These are phyloP conservation scores for Carcinoscorpius rotundicauda DNA, from an alignment of 1,140 invertebrate species.

Conservation along the genomic window DNA sequence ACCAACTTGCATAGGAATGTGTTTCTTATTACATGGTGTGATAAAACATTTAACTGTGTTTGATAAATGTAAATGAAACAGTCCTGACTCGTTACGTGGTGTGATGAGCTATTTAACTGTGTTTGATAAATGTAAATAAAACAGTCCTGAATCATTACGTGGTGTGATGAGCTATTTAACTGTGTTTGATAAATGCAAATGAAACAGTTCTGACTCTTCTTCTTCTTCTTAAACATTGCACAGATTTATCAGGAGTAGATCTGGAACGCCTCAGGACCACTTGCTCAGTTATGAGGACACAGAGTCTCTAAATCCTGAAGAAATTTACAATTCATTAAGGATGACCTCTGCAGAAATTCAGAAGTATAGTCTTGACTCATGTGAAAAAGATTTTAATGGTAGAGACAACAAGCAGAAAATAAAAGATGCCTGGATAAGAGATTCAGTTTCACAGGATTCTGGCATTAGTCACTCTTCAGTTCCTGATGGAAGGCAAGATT, in stretches of 20 bases:
- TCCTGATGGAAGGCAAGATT: slow-evolving; percentile 40
- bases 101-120: too few species aligned
- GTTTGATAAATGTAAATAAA: too few species aligned
- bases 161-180: too few species aligned
- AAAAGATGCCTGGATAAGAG: slow-evolving; percentile 45
- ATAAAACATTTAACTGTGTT: too few species aligned
- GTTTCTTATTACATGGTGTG: too few species aligned
- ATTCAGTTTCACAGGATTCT: slow-evolving; percentile 74
- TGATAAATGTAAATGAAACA: too few species aligned
- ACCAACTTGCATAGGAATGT: too few species aligned
- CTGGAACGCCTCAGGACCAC: slow-evolving; percentile 13
- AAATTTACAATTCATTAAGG: slow-evolving; percentile 65
- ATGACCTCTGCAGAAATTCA: slow-evolving; percentile 89
- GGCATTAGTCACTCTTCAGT: slow-evolving; percentile 62
- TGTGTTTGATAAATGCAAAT: too few species aligned
- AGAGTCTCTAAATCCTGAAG: slow-evolving; percentile 64
- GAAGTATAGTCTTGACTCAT: slow-evolving; percentile 53
- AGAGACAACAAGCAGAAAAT: slow-evolving; percentile 7
- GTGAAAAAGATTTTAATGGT: neutral
- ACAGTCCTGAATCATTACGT: too few species aligned
- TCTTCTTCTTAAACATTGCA: too few species aligned
- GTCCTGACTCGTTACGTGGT: too few species aligned
- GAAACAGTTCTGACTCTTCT: too few species aligned
- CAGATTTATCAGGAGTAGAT: slow-evolving; percentile 12
- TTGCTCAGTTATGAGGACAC: slow-evolving; percentile 39